Evolutionary conservation across 2,797 vertebrate genomes (phyloP).

Genomic region (Sebastes minor): DNA sequence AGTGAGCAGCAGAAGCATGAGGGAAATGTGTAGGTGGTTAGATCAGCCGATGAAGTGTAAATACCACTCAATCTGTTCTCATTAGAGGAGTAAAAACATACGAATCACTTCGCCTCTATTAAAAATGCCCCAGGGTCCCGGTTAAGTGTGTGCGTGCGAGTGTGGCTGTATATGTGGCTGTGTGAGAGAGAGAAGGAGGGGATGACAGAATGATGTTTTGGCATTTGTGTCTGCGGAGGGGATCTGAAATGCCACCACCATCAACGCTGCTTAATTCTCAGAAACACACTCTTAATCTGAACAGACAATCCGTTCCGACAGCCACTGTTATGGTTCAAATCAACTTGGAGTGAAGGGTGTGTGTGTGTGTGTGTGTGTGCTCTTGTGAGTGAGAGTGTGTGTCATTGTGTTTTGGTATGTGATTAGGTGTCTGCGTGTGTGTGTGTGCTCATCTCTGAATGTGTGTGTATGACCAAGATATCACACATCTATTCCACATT

Average conservation of each 20-base stretch:
- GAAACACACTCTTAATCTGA: constrained; percentile 80
- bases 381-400: constrained; percentile 74
- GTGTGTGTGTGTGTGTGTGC: constrained; percentile 45
- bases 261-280: constrained; percentile 79
- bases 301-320: constrained; percentile 81
- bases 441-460: constrained; percentile 28
- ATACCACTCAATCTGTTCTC: constrained; percentile 85
- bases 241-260: constrained; percentile 83
- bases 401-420: constrained; percentile 82
- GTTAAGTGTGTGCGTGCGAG: constrained; percentile 47
- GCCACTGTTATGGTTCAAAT: constrained; percentile 82
- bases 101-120: constrained; percentile 78
- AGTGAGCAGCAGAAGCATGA: constrained; percentile 68
- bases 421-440: constrained; percentile 70
- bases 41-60: constrained; percentile 82
- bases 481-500: constrained; percentile 80
- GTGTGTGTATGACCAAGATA: constrained; percentile 72
- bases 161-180: constrained; percentile 39
- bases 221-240: constrained; percentile 75
- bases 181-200: constrained; percentile 41
- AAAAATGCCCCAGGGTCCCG: constrained; percentile 76
- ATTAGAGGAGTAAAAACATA: constrained; percentile 82
- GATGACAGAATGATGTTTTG: constrained; percentile 77
- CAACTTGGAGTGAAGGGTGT: constrained; percentile 77
- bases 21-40: constrained; percentile 78